Base-by-base conservation (phyloP, 1,140 invertebrate species). In the Dendrolimus kikuchii region DNA sequence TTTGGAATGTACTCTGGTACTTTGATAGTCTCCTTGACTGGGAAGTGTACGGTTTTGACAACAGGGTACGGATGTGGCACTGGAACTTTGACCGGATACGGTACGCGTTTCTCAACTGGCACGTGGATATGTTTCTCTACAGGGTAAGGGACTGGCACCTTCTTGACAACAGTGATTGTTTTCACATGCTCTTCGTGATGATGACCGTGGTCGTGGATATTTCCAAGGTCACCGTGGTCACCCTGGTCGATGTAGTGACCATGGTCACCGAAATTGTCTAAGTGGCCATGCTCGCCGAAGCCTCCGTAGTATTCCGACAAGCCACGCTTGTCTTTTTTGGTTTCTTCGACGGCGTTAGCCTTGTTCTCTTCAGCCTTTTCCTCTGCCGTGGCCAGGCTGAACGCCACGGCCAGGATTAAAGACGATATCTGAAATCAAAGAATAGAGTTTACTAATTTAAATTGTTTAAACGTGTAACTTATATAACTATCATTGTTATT, bases 161-260 rank as follows among this genome's bases (percentile, higher is more conserved):
- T 93, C 79, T 95, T 94, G 42, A 92, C 89, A 7, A 94, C 87
- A 9, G 93, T 94, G 60, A 94, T 86, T n/a, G 92, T 92, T 81
- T 95, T 95, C 73, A 90, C 67, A 38, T 87, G 76, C 40, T 74
- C 69, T 53, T 78, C 77, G 48, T 70, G 68, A 49, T 75, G 62
- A 40, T 63, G 59, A 49, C 62, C 68, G 44, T 62, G 60, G 40
- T 61, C 57, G 36, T 55, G 57, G 9, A 66, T 71, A 6, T 68
- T 62, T 6, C 75, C 54, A 47, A 9, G n/a, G 5, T 66, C 64
- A 7, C 67, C 67, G 39, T 60, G 53, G 10, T 68, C 71, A 2
- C 71, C 72, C 5, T 72, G 67, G 6, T 64, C 55, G 2, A 39
- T 45, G 5, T 55, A 57, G 5, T 47, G 55, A 37, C 65, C 59